Percentiles rank a stretch among this genome's conserved stretches.
phyloP scores from a whole-genome alignment of 2,797 vertebrate species.

The Labeo calbasu region DNA sequence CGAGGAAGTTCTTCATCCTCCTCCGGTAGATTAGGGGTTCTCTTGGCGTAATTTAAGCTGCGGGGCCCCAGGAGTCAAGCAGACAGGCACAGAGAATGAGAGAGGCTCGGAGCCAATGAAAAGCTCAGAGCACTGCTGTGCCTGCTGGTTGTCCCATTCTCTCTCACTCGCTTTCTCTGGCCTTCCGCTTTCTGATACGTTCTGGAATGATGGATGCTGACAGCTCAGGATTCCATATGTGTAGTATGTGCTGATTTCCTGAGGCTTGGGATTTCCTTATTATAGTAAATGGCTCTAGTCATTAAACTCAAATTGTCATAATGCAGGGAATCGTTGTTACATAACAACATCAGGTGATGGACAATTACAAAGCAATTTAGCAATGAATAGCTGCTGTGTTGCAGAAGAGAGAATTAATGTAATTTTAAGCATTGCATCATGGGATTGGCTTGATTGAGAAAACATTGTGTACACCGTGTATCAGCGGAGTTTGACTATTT shows the following conservation, averaged over 20 bases:
- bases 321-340: slow-evolving; percentile 12
- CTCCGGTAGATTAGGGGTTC: slow-evolving; percentile 51
- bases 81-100: slow-evolving; percentile 26
- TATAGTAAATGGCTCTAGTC: slow-evolving; percentile 12
- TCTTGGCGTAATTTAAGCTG: slow-evolving; percentile 52
- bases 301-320: slow-evolving; percentile 25
- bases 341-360: slow-evolving; percentile 38
- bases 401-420: background rate
- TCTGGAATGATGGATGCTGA: slow-evolving; percentile 21
- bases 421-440: slow-evolving; percentile 24
- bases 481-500: background rate
- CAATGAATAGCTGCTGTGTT: slow-evolving; percentile 31
- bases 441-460: slow-evolving; percentile 9
- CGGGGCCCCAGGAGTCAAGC: slow-evolving; percentile 46
- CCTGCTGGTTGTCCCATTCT: slow-evolving; percentile 11
- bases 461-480: background rate
- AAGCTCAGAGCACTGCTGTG: slow-evolving; percentile 8
- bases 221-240: background rate
- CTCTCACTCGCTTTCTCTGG: slow-evolving; percentile 25
- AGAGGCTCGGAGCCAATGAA: slow-evolving; percentile 27
- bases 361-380: slow-evolving; percentile 27
- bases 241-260: slow-evolving; percentile 19
- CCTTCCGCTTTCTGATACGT: slow-evolving; percentile 7
- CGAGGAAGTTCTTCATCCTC: slow-evolving; percentile 50
- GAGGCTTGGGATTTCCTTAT: slow-evolving; percentile 5